Evolutionary conservation across 2,797 vertebrate species (phyloP), one percentile per base, ranked within the genome.

Genomic region (Premnoplex brunnescens): DNA sequence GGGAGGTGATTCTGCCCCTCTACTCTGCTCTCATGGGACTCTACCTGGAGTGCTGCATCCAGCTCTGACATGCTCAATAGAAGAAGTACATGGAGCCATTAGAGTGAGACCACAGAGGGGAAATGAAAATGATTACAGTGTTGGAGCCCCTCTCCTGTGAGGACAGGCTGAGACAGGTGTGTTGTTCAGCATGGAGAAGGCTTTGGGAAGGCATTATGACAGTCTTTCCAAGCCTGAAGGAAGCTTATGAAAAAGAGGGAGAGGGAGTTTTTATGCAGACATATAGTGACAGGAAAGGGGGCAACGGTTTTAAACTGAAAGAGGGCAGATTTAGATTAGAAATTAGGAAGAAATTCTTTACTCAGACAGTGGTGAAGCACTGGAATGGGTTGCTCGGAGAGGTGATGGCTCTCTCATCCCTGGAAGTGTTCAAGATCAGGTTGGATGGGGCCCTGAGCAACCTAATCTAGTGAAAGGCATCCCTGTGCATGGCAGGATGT

Each of bases 61-160:
- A 24, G 1, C 2, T 41, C 54, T 41, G 39, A 8, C 7, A 26
- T 1, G 12, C 12, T 7, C 26, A 41, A 2, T 2, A 20, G 2
- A 10, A 12, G 14, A 54, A 17, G 7, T 4, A 16, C 18, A 24
- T 14, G 19, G 32, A 62, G 6, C 4, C 3, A 3, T 16, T 32
- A 22, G 15, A 82, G 32, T 3, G 27, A 28, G 19, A 36, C 22
- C 10, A 17, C 22, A 49, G 14, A 2, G 21, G 7, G 27, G 4
- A 10, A n/a, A 2, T 24, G 41, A 16, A 36, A 19, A 32, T 32
- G 9, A 14, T n/a, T 44, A 44, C 9, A 32, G 32, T 15, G 8
- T 16, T 34, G 26, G 22, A 81, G 3, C 5, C 27, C 6, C 7
- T 24, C 36, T 24, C 19, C 19, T n/a, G 0, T 17, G 16, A 21